Evolutionary conservation across 2,888 invertebrate species (phyloP), one percentile per base, ranked within the genome.

Genomic region (Pediacus dermestoides): DNA sequence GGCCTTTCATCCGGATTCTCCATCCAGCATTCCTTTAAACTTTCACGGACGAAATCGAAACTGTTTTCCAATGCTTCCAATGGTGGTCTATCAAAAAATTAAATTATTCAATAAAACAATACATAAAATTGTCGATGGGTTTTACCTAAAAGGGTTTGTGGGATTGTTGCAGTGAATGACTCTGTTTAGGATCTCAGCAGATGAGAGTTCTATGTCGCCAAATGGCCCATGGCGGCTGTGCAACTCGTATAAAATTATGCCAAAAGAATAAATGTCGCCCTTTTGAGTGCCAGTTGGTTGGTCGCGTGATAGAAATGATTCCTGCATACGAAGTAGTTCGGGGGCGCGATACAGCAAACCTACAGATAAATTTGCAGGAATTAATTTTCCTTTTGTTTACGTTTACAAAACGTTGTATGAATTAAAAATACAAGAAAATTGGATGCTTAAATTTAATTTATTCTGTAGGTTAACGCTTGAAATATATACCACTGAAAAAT

Each of bases 141-240:
- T 70, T 71, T 72, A 83, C 83, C 83, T 81, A 64, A 76, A 79
- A 6, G 73, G 72, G 2, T 63, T 53, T 28, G 68, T 65, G 48
- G 68, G 68, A 12, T 72, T 70, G 23, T 71, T 68, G 1, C 74
- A 71, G 16, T 71, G 66, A 30, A 82, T 79, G 28, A 85, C 65
- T 44, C 74, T 74, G 34, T 78, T 74, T 30, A 85, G 64, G 42
- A 84, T 75, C 48, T 87, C 85, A 48, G 82, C 76, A 1, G 82
- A 74, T 1, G 81, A 77, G 1, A 85, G 74, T 50, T 55, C 81
- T 8, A 75, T 75, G 31, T 80, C 77, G 0, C 90, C 90, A 61
- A 86, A 93, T 0, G 93, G 92, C 0, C 94, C 93, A 42, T 82
- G 80, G 0, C 94, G 73, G 8, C 87, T 83, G 62, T 92, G 85